Conservation (phyloP, 2,888 invertebrate species). For the Amphipoea oculea region DNA sequence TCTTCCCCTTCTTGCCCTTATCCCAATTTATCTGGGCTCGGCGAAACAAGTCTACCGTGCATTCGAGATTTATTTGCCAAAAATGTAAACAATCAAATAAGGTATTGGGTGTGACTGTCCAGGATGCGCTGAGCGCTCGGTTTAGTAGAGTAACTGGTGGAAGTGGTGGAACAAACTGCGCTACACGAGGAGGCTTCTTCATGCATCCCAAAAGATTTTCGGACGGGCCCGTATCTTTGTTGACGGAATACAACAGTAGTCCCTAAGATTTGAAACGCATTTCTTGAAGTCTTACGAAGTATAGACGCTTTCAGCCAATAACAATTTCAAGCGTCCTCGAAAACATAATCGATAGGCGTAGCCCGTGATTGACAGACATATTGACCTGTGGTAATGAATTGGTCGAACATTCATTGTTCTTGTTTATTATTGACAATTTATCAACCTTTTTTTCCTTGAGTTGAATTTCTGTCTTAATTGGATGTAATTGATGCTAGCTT, state of each 20-base stretch:
- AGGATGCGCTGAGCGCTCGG: too few species aligned
- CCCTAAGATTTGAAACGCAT: not conserved
- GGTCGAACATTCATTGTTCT: slow-evolving; percentile 23
- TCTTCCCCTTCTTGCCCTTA: too few species aligned
- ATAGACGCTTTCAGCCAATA: slow-evolving; percentile 3
- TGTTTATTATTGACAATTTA: slow-evolving; percentile 48
- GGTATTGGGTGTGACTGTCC: too few species aligned
- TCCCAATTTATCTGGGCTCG: too few species aligned
- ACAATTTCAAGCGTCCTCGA: slow-evolving; percentile 1
- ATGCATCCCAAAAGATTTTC: too few species aligned
- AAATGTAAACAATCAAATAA: too few species aligned
- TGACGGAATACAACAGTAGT: not conserved
- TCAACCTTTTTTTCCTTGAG: slow-evolving; percentile 17
- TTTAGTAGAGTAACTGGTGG: too few species aligned
- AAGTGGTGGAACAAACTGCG: too few species aligned
- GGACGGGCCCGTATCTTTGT: too few species aligned
- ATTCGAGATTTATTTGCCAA: too few species aligned
- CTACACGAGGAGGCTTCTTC: too few species aligned
- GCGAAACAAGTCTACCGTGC: too few species aligned
- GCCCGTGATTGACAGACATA: not conserved
- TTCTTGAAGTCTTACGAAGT: not conserved
- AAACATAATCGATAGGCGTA: slow-evolving; percentile 26
- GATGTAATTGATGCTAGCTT: not conserved
- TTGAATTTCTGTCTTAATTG: slow-evolving; percentile 5
- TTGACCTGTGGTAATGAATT: slow-evolving; percentile 15